phyloP scores from a whole-genome alignment of 2,888 invertebrate species.

The Chloromyia formosa region DNA sequence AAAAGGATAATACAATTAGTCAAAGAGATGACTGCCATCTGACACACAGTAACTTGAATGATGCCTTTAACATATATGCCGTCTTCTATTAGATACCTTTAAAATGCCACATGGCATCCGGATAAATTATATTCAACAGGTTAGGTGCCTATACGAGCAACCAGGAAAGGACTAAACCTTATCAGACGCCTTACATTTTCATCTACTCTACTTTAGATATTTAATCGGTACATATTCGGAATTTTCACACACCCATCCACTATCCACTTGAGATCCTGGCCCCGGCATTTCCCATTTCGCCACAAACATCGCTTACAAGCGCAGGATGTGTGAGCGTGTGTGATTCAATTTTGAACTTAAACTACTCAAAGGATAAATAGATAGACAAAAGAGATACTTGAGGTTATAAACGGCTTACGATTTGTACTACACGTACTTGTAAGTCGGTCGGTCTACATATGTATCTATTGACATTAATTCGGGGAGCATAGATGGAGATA shows the following conservation, averaged over 20 bases:
- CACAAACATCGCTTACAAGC: neutral
- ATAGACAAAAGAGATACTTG: too few species aligned
- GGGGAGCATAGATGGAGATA: neutral
- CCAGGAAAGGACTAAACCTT: constrained; percentile 19
- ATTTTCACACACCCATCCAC: neutral
- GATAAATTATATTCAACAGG: constrained; percentile 19
- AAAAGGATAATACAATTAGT: constrained; percentile 28
- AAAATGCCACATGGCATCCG: neutral
- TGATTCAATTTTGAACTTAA: too few species aligned
- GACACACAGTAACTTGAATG: neutral
- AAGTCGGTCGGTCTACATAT: neutral
- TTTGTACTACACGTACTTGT: neutral
- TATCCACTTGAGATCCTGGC: neutral
- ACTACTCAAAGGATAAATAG: too few species aligned
- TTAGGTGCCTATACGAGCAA: neutral
- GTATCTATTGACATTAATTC: constrained; percentile 1
- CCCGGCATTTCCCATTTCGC: neutral
- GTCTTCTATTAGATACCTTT: neutral
- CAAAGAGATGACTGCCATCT: neutral
- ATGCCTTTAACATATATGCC: neutral
- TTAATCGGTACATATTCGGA: constrained; percentile 6
- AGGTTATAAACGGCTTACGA: neutral
- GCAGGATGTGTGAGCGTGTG: too few species aligned
- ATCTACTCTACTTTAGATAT: neutral
- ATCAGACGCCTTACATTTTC: neutral